Evolutionary conservation across 2,113 vertebrate species (phyloP), one percentile per base, ranked within the genome.

Genomic region (Muscicapa adusta): DNA sequence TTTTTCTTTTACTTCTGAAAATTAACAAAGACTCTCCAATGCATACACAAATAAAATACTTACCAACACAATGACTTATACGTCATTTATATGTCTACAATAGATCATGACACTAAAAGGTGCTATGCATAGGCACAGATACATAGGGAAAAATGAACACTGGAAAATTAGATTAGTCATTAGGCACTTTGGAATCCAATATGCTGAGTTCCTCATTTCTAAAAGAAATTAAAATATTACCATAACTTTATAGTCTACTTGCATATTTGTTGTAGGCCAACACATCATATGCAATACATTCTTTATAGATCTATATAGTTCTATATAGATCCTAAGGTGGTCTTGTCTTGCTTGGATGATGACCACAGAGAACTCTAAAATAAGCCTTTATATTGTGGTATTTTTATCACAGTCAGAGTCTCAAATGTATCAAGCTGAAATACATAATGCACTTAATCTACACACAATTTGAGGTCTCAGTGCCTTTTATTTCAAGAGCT

Each of bases 111-210:
- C n/a, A 74, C 29, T 78, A 56, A 84, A 47, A 25, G 18, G 13
- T 9, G 4, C 7, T 24, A 50, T 0, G 2, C 0, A 0, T 3
- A 36, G 3, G 38, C 10, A 73, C 1, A 42, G 3, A 45, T 3
- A 31, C 3, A 43, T 2, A 40, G 6, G 33, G 10, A 12, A 33
- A 85, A 89, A 66, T 12, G 22, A 8, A 51, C 11, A 51, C 0
- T 70, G 38, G 29, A 65, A 91, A 94, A 85, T 5, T 2, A 79
- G 13, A 4, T 14, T 15, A 89, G 38, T 43, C 68, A 77, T 34
- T 19, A 60, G 28, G 26, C 18, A 89, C 48, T 3, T 2, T 3
- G 56, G 16, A 74, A 15, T 62, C 81, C 24, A 87, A 14, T 48
- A 71, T 34, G 26, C 54, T 24, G 10, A 51, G 25, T 57, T 81